Percentiles rank a stretch among this genome's conserved stretches.
phyloP scores from a whole-genome alignment of 1,140 invertebrate species.

The Drosophila sucinea region DNA sequence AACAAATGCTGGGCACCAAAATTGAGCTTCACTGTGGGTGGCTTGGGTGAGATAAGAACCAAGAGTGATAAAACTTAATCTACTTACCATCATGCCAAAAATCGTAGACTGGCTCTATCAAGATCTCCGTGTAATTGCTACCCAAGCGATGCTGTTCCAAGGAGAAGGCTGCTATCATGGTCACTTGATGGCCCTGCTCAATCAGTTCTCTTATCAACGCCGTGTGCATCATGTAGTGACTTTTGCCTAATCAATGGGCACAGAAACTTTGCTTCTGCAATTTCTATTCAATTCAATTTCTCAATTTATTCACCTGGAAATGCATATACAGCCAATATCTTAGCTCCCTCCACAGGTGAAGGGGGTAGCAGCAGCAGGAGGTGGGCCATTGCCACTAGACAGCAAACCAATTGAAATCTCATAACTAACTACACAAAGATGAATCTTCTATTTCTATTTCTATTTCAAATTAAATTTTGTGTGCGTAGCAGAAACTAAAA shows the following conservation, averaged over 20 bases:
- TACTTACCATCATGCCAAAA: constrained; percentile 71
- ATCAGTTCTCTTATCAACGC: constrained; percentile 66
- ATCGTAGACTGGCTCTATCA: constrained; percentile 75
- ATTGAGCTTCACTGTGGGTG: constrained; percentile 58
- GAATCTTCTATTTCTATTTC: neutral
- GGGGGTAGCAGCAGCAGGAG: neutral
- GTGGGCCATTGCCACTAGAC: constrained; percentile 18
- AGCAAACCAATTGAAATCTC: constrained; percentile 21
- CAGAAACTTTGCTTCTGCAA: neutral
- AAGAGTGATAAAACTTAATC: neutral
- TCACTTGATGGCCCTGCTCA: constrained; percentile 67
- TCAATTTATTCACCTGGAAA: constrained; percentile 60
- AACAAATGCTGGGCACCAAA: constrained; percentile 72
- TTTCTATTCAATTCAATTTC: neutral
- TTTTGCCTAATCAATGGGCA: constrained; percentile 47
- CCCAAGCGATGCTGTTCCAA: constrained; percentile 54
- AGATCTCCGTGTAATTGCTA: constrained; percentile 69
- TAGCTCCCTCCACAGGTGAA: constrained; percentile 23
- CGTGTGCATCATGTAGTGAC: constrained; percentile 74
- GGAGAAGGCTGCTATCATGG: constrained; percentile 63
- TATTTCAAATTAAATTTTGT: constrained; percentile 3
- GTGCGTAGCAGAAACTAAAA: constrained; percentile 7
- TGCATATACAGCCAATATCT: constrained; percentile 68
- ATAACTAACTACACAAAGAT: constrained; percentile 1
- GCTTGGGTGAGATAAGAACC: neutral